A percentile compares a stretch with the other conserved stretches of the same genome.
phyloP scores from a whole-genome alignment of 1,140 invertebrate species.

The Idris sp. region DNA sequence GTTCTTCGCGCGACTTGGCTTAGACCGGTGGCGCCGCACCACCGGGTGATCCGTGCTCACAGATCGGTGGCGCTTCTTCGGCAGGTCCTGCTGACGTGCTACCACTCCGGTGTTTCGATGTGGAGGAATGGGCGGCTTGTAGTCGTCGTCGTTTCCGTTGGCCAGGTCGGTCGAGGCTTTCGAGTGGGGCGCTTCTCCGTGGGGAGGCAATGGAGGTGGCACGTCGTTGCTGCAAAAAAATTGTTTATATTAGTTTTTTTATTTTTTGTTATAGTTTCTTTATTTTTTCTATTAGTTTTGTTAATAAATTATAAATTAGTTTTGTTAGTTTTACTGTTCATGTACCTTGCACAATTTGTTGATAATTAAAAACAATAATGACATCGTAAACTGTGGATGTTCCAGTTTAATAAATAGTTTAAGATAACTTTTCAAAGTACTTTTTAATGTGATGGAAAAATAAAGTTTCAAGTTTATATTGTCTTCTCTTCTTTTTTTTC shows the following conservation, averaged over 20 bases:
- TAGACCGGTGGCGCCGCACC: conserved; percentile 48
- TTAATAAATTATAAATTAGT: no score
- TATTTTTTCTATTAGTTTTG: no score
- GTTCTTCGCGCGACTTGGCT: conserved; percentile 49
- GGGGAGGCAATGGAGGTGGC: conserved; percentile 80
- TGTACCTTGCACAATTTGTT: no score
- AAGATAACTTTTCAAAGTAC: no score
- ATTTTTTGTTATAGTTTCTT: no score
- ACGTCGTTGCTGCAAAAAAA: conserved; percentile 69
- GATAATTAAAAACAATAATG: no score
- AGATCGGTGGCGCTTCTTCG: conserved; percentile 76
- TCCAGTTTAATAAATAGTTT: no score
- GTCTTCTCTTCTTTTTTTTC: no score
- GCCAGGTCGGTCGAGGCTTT: conserved; percentile 25
- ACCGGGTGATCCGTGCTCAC: conserved; percentile 66
- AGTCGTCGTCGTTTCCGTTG: conserved; percentile 82
- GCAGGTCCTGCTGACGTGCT: conserved; percentile 68
- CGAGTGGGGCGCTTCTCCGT: conserved; percentile 66
- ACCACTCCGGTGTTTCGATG: conserved; percentile 85
- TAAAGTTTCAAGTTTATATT: no score
- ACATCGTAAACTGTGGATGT: no score
- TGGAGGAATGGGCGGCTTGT: conserved; percentile 90
- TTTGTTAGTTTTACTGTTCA: no score
- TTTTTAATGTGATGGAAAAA: no score
- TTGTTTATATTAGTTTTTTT: background rate